Evolutionary conservation across 2,888 invertebrate species (phyloP).

Genomic region (Epinotia demarniana): DNA sequence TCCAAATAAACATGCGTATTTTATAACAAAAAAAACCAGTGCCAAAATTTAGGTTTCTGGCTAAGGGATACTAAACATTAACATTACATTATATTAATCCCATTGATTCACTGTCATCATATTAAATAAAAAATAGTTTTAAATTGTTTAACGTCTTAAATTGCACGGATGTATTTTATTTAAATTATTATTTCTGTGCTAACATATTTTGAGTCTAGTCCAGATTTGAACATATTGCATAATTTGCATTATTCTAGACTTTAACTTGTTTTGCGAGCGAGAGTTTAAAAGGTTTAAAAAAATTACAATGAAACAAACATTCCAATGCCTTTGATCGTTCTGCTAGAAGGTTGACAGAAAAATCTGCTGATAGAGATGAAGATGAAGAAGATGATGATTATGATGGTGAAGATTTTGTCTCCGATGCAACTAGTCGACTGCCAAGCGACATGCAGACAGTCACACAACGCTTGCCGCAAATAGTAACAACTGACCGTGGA

Average conservation of each 20-base stretch:
- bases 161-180: too few relatives aligned
- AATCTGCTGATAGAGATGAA: too few relatives aligned
- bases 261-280: too few relatives aligned
- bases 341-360: not conserved
- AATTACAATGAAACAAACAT: not conserved
- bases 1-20: not conserved
- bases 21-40: not conserved
- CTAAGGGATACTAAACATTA: not conserved
- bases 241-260: too few relatives aligned
- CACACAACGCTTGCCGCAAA: slow-evolving; percentile 72
- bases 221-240: too few relatives aligned
- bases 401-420: slow-evolving; percentile 7
- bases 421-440: slow-evolving; percentile 35
- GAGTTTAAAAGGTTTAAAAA: too few relatives aligned
- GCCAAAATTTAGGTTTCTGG: not conserved
- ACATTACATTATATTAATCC: not conserved
- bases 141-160: too few relatives aligned
- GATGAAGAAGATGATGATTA: too few relatives aligned
- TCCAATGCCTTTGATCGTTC: not conserved
- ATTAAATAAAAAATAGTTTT: too few relatives aligned
- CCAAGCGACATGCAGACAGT: slow-evolving; percentile 77
- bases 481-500: slow-evolving; percentile 80
- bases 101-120: too few relatives aligned
- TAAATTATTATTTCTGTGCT: too few relatives aligned
- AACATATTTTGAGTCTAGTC: too few relatives aligned